Percentiles rank a stretch among this genome's conserved stretches.
These are phyloP conservation scores for Drosophila insularis DNA, from an alignment of 1,140 invertebrate species.

Conservation along the genomic window DNA sequence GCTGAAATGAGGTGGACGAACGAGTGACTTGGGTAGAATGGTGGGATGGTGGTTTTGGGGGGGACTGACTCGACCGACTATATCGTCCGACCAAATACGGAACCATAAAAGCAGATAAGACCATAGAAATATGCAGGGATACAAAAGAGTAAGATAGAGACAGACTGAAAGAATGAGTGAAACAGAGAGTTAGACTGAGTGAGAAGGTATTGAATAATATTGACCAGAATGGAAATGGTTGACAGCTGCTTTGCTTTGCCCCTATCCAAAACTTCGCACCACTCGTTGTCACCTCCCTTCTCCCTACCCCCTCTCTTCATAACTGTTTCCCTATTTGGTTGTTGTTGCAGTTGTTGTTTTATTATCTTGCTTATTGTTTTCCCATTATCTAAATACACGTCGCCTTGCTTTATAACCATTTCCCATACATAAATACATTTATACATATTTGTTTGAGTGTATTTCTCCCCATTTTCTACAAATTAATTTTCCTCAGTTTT, in stretches of 20 bases:
- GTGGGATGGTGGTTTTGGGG: slow-evolving; percentile 9
- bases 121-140: slow-evolving; percentile 12
- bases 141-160: neutral
- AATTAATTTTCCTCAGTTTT: slow-evolving; percentile 29
- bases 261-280: slow-evolving; percentile 21
- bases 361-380: slow-evolving; percentile 57
- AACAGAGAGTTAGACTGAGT: slow-evolving; percentile 11
- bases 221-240: slow-evolving; percentile 66
- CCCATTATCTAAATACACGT: slow-evolving; percentile 74
- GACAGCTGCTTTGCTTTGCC: slow-evolving; percentile 32
- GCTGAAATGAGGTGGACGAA: too few relatives aligned
- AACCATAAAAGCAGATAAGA: slow-evolving; percentile 60
- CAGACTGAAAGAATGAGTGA: slow-evolving; percentile 21
- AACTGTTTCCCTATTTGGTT: slow-evolving; percentile 6
- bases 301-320: neutral
- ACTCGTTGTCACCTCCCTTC: neutral
- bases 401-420: slow-evolving; percentile 57
- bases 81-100: slow-evolving; percentile 55
- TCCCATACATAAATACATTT: slow-evolving; percentile 21
- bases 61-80: slow-evolving; percentile 23
- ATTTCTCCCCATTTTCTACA: slow-evolving; percentile 45
- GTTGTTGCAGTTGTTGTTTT: slow-evolving; percentile 24
- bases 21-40: neutral
- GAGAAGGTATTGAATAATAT: slow-evolving; percentile 66
- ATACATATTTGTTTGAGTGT: slow-evolving; percentile 8